phyloP scores from a whole-genome alignment of 1,140 invertebrate species.

The Halesus radiatus region DNA sequence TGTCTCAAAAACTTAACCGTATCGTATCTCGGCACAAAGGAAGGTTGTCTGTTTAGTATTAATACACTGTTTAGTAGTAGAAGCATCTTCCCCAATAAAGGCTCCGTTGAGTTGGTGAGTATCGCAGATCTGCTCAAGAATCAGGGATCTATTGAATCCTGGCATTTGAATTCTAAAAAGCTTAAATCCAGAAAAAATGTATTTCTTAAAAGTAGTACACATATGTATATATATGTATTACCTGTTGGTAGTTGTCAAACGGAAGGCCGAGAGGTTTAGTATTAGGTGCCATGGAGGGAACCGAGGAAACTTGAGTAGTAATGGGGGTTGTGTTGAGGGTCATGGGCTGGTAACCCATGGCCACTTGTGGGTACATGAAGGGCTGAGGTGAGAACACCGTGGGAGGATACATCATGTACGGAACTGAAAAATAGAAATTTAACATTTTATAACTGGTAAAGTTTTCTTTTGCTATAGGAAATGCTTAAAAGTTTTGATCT shows the following conservation, averaged over 20 bases:
- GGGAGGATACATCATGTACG: constrained; percentile 68
- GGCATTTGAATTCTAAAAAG: too few relatives aligned
- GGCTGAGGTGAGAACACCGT: constrained; percentile 61
- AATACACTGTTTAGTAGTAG: too few relatives aligned
- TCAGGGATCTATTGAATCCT: too few relatives aligned
- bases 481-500: too few relatives aligned
- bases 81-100: too few relatives aligned
- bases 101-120: too few relatives aligned
- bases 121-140: too few relatives aligned
- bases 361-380: constrained; percentile 65
- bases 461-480: too few relatives aligned
- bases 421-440: constrained; percentile 56
- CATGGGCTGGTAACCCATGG: constrained; percentile 60
- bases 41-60: too few relatives aligned
- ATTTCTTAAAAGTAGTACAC: not conserved
- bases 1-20: too few relatives aligned
- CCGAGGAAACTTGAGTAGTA: not conserved
- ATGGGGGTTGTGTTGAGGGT: constrained; percentile 37
- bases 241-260: constrained; percentile 47
- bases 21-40: too few relatives aligned
- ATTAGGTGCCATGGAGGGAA: not conserved
- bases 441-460: not conserved
- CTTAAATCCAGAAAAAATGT: too few relatives aligned
- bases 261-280: constrained; percentile 39
- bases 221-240: not conserved